phyloP scores from a whole-genome alignment of 37 sponge, comb jelly and placozoan genomes.

The Amphimedon queenslandica region DNA sequence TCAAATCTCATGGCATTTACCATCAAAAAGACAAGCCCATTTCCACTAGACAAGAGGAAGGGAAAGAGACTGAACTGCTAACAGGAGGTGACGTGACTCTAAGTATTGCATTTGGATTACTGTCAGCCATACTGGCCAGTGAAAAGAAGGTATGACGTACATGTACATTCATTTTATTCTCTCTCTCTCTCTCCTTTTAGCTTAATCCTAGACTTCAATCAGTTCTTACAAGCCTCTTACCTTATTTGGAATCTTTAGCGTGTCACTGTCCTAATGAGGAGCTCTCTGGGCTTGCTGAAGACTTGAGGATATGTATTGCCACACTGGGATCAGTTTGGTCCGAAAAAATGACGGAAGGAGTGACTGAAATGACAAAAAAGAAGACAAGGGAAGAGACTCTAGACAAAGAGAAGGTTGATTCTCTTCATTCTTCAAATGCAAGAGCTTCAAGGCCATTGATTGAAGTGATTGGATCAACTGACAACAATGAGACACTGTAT shows the following conservation, averaged over 20 bases:
- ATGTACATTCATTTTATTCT: not conserved
- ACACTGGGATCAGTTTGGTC: conserved; percentile 80
- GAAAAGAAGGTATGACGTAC: conserved; percentile 12
- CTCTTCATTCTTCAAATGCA: not conserved
- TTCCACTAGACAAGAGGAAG: too few species aligned
- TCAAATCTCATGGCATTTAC: conserved; percentile 47
- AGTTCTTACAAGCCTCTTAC: conserved; percentile 26
- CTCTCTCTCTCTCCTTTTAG: conserved; percentile 1
- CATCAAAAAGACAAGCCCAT: too few species aligned
- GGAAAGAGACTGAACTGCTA: too few species aligned
- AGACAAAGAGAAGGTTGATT: not conserved
- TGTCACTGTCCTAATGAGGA: conserved; percentile 36
- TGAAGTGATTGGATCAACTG: not conserved
- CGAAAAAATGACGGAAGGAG: conserved; percentile 23
- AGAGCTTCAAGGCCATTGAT: not conserved
- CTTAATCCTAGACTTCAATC: conserved; percentile 18
- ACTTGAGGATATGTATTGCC: conserved; percentile 70
- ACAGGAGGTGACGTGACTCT: conserved; percentile 53
- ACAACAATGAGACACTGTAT: not conserved
- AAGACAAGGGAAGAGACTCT: not conserved
- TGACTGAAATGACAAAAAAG: conserved; percentile 1
- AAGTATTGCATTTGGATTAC: conserved; percentile 59
- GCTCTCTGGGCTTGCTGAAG: conserved; percentile 39
- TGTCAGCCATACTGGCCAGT: conserved; percentile 49
- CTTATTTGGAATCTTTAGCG: conserved; percentile 27